Evolutionary conservation across 1,140 invertebrate genomes (phyloP).

Genomic region (Aphis gossypii): DNA sequence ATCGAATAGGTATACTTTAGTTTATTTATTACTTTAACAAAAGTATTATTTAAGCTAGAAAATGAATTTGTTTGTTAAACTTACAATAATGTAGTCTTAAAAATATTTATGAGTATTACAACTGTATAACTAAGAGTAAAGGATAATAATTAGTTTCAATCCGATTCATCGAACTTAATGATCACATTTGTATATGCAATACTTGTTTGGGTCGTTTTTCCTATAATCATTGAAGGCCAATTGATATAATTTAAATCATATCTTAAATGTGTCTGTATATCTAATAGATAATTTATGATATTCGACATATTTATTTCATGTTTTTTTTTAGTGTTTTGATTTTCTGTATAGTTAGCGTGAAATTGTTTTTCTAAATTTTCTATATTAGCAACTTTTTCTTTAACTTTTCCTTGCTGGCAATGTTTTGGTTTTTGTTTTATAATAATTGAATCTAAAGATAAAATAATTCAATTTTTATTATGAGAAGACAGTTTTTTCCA

Average conservation of each 20-base stretch:
- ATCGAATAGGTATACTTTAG: too few relatives aligned
- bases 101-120: too few relatives aligned
- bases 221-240: background rate
- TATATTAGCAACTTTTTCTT: background rate
- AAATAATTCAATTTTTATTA: background rate
- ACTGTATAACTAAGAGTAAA: too few relatives aligned
- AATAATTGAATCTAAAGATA: background rate
- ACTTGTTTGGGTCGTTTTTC: background rate
- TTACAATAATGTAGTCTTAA: too few relatives aligned
- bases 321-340: background rate
- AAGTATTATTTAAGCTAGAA: too few relatives aligned
- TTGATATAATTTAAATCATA: background rate
- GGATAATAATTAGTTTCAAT: too few relatives aligned
- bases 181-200: background rate
- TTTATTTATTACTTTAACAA: too few relatives aligned
- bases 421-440: background rate
- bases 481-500: too few relatives aligned
- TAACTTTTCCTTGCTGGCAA: background rate
- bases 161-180: background rate
- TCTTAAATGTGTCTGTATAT: background rate
- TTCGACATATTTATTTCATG: background rate
- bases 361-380: background rate
- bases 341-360: background rate
- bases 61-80: too few relatives aligned
- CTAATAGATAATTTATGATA: background rate